Conservation (phyloP, 2,797 vertebrate species). For the Serranus cabrilla region DNA sequence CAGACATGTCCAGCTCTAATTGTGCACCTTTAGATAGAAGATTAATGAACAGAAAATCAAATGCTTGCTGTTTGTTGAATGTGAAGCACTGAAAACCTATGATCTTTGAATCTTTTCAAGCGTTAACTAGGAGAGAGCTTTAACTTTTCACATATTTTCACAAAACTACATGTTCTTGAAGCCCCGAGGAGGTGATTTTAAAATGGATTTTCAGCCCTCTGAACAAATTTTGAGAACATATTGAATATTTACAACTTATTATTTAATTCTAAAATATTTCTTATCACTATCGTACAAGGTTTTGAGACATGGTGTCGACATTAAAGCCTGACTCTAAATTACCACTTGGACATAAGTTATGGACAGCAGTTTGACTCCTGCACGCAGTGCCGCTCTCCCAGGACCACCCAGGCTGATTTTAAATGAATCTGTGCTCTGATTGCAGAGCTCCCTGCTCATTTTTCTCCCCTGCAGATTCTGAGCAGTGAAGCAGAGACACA, state of each 20-base stretch:
- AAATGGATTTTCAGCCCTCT: constrained; percentile 12
- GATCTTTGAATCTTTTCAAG: neutral
- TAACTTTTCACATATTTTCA: constrained; percentile 10
- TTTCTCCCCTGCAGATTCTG: constrained; percentile 42
- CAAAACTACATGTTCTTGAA: constrained; percentile 7
- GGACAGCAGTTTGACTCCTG: neutral
- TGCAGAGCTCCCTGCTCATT: constrained; percentile 28
- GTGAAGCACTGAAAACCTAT: neutral
- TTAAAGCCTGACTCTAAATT: neutral
- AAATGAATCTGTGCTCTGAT: constrained; percentile 70
- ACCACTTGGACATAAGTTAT: constrained; percentile 7
- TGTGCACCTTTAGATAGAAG: too few relatives aligned
- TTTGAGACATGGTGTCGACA: neutral
- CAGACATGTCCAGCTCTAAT: too few relatives aligned
- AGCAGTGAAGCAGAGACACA: constrained; percentile 43
- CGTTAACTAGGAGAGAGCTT: neutral
- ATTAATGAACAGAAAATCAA: constrained; percentile 1
- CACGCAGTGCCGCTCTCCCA: constrained; percentile 33
- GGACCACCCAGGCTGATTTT: constrained; percentile 65
- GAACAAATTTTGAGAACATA: neutral
- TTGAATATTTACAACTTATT: constrained; percentile 10
- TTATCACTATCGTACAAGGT: neutral
- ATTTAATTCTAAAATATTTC: constrained; percentile 5
- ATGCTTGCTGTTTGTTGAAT: neutral
- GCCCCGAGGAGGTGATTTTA: constrained; percentile 1